Evolutionary conservation across 1,140 invertebrate genomes (phyloP).

Genomic region (Homalodisca vitripennis): DNA sequence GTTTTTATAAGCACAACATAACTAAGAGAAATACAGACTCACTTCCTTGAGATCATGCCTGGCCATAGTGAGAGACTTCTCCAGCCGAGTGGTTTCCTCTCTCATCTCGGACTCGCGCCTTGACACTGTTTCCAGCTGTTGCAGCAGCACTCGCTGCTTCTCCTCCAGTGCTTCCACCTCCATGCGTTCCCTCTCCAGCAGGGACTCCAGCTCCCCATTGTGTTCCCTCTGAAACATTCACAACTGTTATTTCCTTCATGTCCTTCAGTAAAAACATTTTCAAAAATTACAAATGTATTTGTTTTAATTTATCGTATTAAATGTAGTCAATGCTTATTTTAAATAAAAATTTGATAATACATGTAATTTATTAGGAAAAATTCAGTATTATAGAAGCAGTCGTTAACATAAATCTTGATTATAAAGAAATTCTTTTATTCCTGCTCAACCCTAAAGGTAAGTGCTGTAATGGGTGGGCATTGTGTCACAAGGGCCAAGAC

Average conservation of each 20-base stretch:
- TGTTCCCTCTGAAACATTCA: conserved; percentile 29
- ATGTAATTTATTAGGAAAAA: background rate
- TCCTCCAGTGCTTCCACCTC: conserved; percentile 69
- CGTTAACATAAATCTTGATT: too few species aligned
- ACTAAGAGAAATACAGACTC: too few species aligned
- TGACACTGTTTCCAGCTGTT: conserved; percentile 71
- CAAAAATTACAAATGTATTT: conserved; percentile 46
- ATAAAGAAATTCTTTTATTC: too few species aligned
- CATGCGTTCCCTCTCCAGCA: conserved; percentile 68
- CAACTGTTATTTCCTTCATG: conserved; percentile 4
- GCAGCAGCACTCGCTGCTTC: conserved; percentile 65
- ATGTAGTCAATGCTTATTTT: background rate
- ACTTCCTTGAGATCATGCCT: conserved; percentile 88
- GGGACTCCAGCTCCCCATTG: conserved; percentile 61
- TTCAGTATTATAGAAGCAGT: too few species aligned
- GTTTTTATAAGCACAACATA: too few species aligned
- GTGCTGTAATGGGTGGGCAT: too few species aligned
- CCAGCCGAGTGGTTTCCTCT: conserved; percentile 74
- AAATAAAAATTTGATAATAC: background rate
- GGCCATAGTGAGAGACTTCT: conserved; percentile 80
- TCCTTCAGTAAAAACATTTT: conserved; percentile 27
- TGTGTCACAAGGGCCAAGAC: too few species aligned
- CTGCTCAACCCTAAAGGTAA: too few species aligned
- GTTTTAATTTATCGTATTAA: background rate
- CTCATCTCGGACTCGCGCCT: conserved; percentile 71